Evolutionary conservation across 2,113 vertebrate genomes (phyloP), one percentile per base, ranked within the genome.

Genomic region (Haplotaxodon microlepis): DNA sequence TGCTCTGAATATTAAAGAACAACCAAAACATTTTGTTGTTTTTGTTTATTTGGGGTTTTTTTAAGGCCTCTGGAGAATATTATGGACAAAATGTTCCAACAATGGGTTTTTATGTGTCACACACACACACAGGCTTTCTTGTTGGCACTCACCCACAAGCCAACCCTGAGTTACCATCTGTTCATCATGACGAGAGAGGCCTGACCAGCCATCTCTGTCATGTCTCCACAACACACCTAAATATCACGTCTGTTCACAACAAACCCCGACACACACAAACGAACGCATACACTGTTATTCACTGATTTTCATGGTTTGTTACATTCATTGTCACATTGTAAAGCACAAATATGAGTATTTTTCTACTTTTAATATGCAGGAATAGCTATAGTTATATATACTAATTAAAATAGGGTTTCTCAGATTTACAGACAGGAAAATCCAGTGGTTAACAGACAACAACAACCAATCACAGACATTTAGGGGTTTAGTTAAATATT

Each of bases 81-180:
- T n/a, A 76, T 82, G 36, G 7, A 87, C 42, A 91, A 82, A 83
- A 91, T 21, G 2, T 84, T 84, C 80, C 57, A 84, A 85, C 90
- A 93, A 90, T 92, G 84, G 84, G 53, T 90, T 79, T 92, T 76
- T 82, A 38, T 90, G 73, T 91, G 76, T 90, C 76, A 92, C 79
- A 94, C 54, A 94, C 57, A 93, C 86, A 91, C 86, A 92, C 81
- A 76, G 88, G 57, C 84, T 88, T 92, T 93, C 87, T 94, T 90
- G 82, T 92, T 97, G 95, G 96, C 95, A 89, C 84, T 92, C 59
- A 56, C 92, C 92, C 91, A 95, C 86, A 45, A 93, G 86, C 95
- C 88, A 96, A 94, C 93, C 89, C 93, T 94, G 91, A 94, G 94
- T 90, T 94, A 94, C 96, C 96, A 97, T 96, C 95, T 97, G 96